Conservation (phyloP, 2,797 vertebrate genomes). For the Apodemus agrarius region DNA sequence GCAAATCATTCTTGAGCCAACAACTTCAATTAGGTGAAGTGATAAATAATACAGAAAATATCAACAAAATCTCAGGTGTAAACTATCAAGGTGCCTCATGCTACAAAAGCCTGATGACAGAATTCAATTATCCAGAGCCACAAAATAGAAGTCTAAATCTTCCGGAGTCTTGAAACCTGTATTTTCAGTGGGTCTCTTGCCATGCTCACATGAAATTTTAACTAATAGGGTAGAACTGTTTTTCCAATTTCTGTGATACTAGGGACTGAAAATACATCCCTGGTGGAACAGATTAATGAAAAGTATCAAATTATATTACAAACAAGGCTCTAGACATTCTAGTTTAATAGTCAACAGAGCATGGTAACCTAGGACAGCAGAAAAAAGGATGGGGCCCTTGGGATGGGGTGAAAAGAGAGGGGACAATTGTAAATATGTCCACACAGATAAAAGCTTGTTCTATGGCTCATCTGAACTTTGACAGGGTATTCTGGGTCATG, state of each 20-base stretch:
- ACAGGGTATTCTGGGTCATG: no score
- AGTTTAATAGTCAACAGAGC: not conserved
- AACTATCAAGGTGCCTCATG: not conserved
- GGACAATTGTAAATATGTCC: no score
- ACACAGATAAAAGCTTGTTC: no score
- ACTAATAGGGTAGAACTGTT: not conserved
- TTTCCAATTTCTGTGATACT: not conserved
- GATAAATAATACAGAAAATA: not conserved
- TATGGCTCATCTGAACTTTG: no score
- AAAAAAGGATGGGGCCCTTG: rapidly evolving
- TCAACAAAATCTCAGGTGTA: not conserved
- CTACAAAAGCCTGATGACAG: not conserved
- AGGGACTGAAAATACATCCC: no score
- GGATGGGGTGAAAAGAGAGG: rapidly evolving
- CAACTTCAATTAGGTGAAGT: not conserved
- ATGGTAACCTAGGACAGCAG: not conserved
- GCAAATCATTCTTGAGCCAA: not conserved
- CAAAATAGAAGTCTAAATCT: not conserved
- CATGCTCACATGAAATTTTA: not conserved
- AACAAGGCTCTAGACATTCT: not conserved
- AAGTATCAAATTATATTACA: not conserved
- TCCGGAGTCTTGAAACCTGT: not conserved
- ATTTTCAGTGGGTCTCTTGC: not conserved
- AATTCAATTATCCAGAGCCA: not conserved
- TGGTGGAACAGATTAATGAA: not conserved